Evolutionary conservation across 30 jellyfish, hydroid and myxozoan genomes (phyloP).

Genomic region (Chrysaora quinquecirrha): DNA sequence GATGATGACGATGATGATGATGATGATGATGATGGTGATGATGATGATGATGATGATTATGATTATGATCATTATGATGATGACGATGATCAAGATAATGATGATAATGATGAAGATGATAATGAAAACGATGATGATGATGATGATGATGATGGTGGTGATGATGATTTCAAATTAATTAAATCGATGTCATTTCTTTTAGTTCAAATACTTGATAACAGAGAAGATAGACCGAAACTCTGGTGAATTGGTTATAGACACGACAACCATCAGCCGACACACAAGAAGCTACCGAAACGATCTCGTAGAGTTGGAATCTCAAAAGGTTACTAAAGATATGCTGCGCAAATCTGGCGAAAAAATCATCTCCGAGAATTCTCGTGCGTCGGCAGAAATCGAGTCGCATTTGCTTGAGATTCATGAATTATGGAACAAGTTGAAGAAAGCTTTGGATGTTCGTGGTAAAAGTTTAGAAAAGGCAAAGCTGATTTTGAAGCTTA

Average conservation of each 20-base stretch:
- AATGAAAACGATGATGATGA: too few species aligned
- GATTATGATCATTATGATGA: too few species aligned
- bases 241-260: neutral
- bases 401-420: slow-evolving; percentile 12
- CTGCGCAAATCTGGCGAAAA: slow-evolving; percentile 34
- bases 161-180: too few species aligned
- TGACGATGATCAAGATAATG: too few species aligned
- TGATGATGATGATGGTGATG: too few species aligned
- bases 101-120: too few species aligned
- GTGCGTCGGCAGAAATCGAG: slow-evolving; percentile 43
- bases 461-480: slow-evolving; percentile 30
- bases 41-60: too few species aligned
- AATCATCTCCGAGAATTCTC: slow-evolving; percentile 11
- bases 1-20: too few species aligned
- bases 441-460: neutral
- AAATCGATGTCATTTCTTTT: neutral
- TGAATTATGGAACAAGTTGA: slow-evolving; percentile 24
- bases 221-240: slow-evolving; percentile 1
- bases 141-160: too few species aligned
- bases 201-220: neutral
- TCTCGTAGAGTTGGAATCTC: slow-evolving; percentile 43
- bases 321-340: slow-evolving; percentile 25
- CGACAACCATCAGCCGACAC: neutral
- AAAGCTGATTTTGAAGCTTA: slow-evolving; percentile 27
- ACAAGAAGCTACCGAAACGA: neutral